Conservation (phyloP, 2,113 vertebrate genomes). For the Etia nguti region DNA sequence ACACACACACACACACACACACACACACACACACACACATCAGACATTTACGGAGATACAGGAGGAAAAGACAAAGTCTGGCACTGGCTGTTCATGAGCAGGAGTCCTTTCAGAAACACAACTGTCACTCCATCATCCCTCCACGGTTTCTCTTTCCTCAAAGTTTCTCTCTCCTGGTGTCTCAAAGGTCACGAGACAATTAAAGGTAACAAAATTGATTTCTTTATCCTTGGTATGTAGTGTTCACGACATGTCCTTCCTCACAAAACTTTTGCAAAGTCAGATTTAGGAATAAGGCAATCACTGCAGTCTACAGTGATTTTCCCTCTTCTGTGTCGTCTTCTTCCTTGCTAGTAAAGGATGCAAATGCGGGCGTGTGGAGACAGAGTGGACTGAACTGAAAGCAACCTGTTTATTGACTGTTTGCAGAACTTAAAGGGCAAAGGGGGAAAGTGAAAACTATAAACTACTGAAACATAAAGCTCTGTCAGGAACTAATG, state of each 20-base stretch:
- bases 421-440: background rate
- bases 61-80: conserved; percentile 27
- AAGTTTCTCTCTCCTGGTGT: background rate
- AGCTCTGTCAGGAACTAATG: background rate
- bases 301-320: background rate
- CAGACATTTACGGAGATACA: conserved; percentile 2
- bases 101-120: background rate
- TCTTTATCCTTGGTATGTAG: background rate
- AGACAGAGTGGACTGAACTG: background rate
- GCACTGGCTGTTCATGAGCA: conserved; percentile 39
- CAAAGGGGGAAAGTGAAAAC: background rate
- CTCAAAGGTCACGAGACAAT: background rate
- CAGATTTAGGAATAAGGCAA: background rate
- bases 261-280: background rate
- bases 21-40: conserved; percentile 16
- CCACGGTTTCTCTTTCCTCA: background rate
- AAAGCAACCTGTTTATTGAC: background rate
- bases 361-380: background rate
- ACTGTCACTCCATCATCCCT: background rate
- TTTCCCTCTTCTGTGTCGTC: background rate
- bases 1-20: background rate
- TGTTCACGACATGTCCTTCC: background rate
- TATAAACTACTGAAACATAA: background rate
- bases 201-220: background rate
- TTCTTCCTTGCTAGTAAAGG: background rate